Evolutionary conservation across 2,888 invertebrate species (phyloP), one percentile per base, ranked within the genome.

Genomic region (Liodrosophila aerea): DNA sequence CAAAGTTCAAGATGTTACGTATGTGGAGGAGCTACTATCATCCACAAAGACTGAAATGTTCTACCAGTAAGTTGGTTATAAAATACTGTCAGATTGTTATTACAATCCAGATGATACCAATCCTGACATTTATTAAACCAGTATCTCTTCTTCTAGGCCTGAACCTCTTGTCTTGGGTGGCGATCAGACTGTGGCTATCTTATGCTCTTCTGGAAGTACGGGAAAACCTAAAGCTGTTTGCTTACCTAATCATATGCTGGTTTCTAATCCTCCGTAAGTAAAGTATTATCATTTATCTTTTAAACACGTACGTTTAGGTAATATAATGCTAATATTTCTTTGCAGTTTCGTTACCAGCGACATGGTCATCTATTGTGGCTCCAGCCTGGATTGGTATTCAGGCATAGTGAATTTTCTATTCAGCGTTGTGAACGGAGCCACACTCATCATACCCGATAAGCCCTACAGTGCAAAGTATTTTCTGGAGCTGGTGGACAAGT

Each of bases 371-470:
- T n/a, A n/a, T n/a, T n/a, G n/a, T n/a, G n/a, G n/a, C n/a, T n/a
- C n/a, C n/a, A n/a, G n/a, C 1, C 41, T 86, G 45, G 87, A 87
- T 57, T 87, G 87, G 87, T 51, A 78, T 0, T 70, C 76, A 3
- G 87, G 87, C 0, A 40, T 80, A 9, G 63, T 47, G 50, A 65
- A 65, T 2, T 71, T 81, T 4, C 44, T 76, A 5, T 54, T 62
- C 4, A 77, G 75, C 29, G 66, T 73, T 0, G 52, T 85, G 0
- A 56, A 50, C 5, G 75, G 83, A 0, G 47, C 62, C 9, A 82
- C 71, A 4, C 76, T 87, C 12, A 68, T 87, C 4, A 73, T 87
- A 3, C 78, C 85, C 0, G 69, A 68, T 8, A 66, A 71, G 16
- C 66, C 81, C 5, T 85, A 85, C n/a, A 49, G 58, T 4, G 71